A percentile compares a stretch with the other conserved stretches of the same genome.
Evolutionary conservation across 1,140 invertebrate species (phyloP).

Genomic region (Hyposmocoma kahamanoa): DNA sequence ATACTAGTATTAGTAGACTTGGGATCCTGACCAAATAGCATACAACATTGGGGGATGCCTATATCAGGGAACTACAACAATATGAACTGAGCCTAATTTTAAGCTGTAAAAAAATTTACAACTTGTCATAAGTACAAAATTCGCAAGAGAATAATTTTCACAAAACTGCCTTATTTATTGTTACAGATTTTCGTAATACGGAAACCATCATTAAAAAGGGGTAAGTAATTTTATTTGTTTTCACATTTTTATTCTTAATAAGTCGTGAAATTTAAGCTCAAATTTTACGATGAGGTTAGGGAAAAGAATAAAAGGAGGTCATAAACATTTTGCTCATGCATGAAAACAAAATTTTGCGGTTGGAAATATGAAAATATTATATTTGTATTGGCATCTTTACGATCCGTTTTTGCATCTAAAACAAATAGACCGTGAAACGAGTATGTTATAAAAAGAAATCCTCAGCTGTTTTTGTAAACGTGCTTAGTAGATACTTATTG

Average conservation of each 20-base stretch:
- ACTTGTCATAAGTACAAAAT: too few relatives aligned
- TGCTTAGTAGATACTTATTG: too few relatives aligned
- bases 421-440: not conserved
- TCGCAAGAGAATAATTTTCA: too few relatives aligned
- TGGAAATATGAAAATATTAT: not conserved
- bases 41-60: too few relatives aligned
- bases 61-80: too few relatives aligned
- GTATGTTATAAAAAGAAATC: too few relatives aligned
- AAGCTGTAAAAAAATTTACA: too few relatives aligned
- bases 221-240: not conserved
- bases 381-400: not conserved
- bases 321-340: too few relatives aligned
- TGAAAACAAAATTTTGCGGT: conserved; percentile 3
- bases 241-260: not conserved
- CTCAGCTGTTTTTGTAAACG: too few relatives aligned
- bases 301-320: not conserved
- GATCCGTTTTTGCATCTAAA: not conserved
- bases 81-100: too few relatives aligned
- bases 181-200: not conserved
- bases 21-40: too few relatives aligned
- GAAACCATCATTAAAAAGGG: not conserved
- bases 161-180: not conserved
- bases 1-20: too few relatives aligned
- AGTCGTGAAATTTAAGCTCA: not conserved
- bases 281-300: conserved; percentile 1